Base-by-base conservation (phyloP, 1,140 invertebrate genomes). In the Scaptomyza pallida region DNA sequence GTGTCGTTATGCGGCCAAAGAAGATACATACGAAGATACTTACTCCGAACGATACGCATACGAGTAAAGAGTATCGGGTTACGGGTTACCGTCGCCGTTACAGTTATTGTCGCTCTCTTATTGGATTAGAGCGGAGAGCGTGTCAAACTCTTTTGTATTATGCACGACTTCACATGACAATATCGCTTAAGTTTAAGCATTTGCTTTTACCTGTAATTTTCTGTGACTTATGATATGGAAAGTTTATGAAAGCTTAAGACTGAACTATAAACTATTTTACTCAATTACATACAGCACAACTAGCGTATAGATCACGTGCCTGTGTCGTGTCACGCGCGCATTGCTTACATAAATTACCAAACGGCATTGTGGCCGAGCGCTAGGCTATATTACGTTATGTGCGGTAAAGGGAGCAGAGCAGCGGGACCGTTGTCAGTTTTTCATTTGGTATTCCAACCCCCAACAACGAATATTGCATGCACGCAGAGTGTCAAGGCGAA, bases 361-460 rank as follows among this genome's bases (percentile, higher is more conserved):
- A 65, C 48, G 61, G 41, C 41, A 47, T 48, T 44, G 41, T 9
- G 52, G 48, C 23, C 23, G 12, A 43, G 16, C 48, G 21, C 23
- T 16, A 35, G 23, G 43, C 17, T 5, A 41, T 19, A 5, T 26
- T 5, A 8, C n/a, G 17, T 8, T 23, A 5, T 4, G 23, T 23
- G n/a, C n/a, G n/a, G 10, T 2, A 26, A 19, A 48, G 8, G 16
- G 13, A 37, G 23, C n/a, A 13, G 33, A 12, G 35, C 41, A 17
- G 44, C 10, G 40, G 59, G 45, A 59, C 57, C 60, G 47, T 47
- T 86, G 85, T 74, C 77, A 68, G 61, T 72, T 72, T 72, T 60
- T 45, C 68, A 71, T 71, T 57, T 57, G 45, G 17, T 51, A 65
- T 51, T 57, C 61, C 56, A 71, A 63, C 54, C 65, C 56, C 48